Evolutionary conservation across 2,888 invertebrate species (phyloP).

Genomic region (Agriopis marginaria): DNA sequence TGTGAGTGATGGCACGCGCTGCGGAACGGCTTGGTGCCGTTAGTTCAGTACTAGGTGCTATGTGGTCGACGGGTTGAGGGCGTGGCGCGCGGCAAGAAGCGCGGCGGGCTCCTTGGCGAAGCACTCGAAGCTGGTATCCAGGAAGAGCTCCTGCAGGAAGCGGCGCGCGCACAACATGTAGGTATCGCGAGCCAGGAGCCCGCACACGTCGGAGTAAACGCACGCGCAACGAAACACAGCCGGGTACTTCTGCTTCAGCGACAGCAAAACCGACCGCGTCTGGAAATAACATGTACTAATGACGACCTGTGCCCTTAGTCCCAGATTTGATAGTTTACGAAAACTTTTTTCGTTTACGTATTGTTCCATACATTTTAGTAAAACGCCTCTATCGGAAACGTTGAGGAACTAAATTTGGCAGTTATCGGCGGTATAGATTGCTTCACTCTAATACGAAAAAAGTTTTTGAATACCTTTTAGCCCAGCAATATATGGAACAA

Average conservation of each 20-base stretch:
- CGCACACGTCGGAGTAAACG: conserved; percentile 96
- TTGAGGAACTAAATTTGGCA: too few relatives aligned
- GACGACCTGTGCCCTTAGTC: too few relatives aligned
- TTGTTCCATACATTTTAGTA: too few relatives aligned
- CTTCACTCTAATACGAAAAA: too few relatives aligned
- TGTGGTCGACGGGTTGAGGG: conserved; percentile 21
- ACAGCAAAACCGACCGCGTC: conserved; percentile 93
- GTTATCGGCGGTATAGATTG: too few relatives aligned
- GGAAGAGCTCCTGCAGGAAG: conserved; percentile 97
- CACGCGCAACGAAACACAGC: conserved; percentile 94
- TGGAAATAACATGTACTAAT: conserved; percentile 64
- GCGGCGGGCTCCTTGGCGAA: conserved; percentile 83
- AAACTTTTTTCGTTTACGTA: too few relatives aligned
- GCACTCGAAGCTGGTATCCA: conserved; percentile 92
- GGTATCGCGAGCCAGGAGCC: conserved; percentile 91
- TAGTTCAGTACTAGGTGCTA: conserved; percentile 1
- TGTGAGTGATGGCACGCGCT: too few relatives aligned
- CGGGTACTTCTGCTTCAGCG: conserved; percentile 90
- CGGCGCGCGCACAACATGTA: conserved; percentile 94
- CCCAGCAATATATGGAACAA: too few relatives aligned
- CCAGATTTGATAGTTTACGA: too few relatives aligned
- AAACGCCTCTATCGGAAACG: too few relatives aligned
- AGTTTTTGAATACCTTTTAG: too few relatives aligned
- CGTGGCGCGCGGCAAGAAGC: conserved; percentile 63
- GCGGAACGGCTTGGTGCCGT: too few relatives aligned